Percentiles rank a stretch among this genome's conserved stretches.
These are phyloP conservation scores for Thamnophis sirtalis DNA, from an alignment of 2,113 vertebrate species.

Conservation along the genomic window DNA sequence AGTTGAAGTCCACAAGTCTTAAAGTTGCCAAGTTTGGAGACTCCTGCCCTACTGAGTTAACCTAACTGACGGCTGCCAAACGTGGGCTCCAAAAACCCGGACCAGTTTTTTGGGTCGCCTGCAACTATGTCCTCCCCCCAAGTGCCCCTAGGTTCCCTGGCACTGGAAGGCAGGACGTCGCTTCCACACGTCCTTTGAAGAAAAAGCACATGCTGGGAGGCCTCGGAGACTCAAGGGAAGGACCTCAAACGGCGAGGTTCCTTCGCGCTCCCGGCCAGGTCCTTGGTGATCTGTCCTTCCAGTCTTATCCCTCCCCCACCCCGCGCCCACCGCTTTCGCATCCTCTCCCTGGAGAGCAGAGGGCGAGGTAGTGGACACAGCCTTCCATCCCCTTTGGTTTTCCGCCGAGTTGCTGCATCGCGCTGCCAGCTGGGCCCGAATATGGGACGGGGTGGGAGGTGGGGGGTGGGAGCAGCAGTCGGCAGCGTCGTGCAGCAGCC, in stretches of 20 bases:
- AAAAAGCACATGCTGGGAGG: background rate
- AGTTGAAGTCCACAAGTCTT: no score
- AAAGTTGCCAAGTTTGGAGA: no score
- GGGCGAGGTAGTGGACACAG: background rate
- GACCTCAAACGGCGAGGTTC: background rate
- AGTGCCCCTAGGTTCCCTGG: background rate
- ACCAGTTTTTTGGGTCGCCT: background rate
- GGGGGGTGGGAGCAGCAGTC: background rate
- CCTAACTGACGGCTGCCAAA: background rate
- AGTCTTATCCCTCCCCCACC: no score
- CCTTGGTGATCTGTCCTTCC: background rate
- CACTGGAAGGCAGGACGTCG: background rate
- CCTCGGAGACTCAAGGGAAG: background rate
- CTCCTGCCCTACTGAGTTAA: no score
- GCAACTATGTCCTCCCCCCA: background rate
- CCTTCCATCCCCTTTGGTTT: background rate
- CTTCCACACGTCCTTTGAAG: background rate
- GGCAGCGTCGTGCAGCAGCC: background rate
- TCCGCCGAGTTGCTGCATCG: background rate
- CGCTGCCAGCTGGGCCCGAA: background rate
- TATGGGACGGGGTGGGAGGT: background rate
- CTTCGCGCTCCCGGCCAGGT: background rate
- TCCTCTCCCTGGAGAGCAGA: background rate
- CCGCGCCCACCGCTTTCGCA: accelerated
- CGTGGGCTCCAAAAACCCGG: background rate